Conservation (phyloP, 2,797 vertebrate genomes). For the Cyprinodon diabolis region DNA sequence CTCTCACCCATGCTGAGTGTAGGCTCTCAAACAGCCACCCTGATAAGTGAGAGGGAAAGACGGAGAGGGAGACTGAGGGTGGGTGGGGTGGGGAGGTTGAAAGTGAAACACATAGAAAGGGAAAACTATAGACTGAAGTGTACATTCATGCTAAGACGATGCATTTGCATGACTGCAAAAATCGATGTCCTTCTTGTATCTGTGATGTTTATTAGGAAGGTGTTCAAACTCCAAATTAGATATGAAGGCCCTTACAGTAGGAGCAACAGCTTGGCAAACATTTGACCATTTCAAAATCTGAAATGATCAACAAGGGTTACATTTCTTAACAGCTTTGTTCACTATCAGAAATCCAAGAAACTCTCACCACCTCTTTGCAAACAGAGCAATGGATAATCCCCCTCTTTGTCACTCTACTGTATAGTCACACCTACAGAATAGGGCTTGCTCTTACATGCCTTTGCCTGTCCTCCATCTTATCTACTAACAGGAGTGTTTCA, state of each 20-base stretch:
- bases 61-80: conserved; percentile 53
- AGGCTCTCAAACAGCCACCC: conserved; percentile 66
- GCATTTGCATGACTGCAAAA: conserved; percentile 47
- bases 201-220: not conserved
- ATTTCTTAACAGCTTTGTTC: conserved; percentile 9
- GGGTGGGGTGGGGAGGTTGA: conserved; percentile 50
- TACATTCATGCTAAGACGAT: conserved; percentile 43
- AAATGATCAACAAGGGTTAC: conserved; percentile 8
- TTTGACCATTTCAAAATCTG: conserved; percentile 11
- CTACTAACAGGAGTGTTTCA: conserved; percentile 1
- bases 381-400: conserved; percentile 26
- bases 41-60: conserved; percentile 71
- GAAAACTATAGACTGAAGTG: conserved; percentile 50
- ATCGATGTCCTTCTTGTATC: conserved; percentile 7
- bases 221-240: not conserved
- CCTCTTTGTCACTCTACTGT: conserved; percentile 9
- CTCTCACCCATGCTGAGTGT: conserved; percentile 72
- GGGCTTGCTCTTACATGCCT: conserved; percentile 25
- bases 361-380: conserved; percentile 12
- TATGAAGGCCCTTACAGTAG: not conserved
- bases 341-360: conserved; percentile 19
- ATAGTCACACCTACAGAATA: conserved; percentile 25
- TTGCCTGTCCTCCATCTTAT: conserved; percentile 18
- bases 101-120: conserved; percentile 61
- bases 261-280: conserved; percentile 1